Conservation (phyloP, 2,888 invertebrate genomes). For the Drosophila recens region DNA sequence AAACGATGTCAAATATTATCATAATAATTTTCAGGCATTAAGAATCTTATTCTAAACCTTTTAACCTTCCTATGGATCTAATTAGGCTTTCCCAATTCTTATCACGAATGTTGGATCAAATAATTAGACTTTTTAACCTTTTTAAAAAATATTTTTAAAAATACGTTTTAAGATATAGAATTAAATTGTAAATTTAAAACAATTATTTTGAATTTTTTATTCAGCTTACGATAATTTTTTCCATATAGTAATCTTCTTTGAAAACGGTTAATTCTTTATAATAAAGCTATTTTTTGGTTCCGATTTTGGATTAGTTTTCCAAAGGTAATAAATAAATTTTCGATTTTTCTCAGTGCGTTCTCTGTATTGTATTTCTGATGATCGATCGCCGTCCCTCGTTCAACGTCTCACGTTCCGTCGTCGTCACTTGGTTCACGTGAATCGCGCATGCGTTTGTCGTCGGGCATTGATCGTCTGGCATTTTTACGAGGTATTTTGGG, state of each 20-base stretch:
- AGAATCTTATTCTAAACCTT: no score
- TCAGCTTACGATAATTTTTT: no score
- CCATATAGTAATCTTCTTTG: no score
- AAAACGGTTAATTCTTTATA: no score
- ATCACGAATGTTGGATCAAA: not conserved
- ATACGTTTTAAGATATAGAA: not conserved
- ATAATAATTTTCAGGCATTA: no score
- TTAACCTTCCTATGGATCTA: no score
- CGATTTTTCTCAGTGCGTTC: slow-evolving; percentile 15
- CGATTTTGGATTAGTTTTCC: not conserved
- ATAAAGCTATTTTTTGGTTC: no score
- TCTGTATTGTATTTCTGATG: slow-evolving; percentile 37
- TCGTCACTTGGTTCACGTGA: slow-evolving; percentile 63
- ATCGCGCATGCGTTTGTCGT: slow-evolving; percentile 54
- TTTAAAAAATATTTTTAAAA: not conserved
- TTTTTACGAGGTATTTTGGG: slow-evolving; percentile 7
- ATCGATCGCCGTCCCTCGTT: slow-evolving; percentile 29
- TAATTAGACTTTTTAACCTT: not conserved
- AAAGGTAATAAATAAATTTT: not conserved
- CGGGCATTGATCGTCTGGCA: slow-evolving; percentile 18
- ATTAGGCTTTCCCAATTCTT: no score
- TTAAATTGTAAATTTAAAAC: no score
- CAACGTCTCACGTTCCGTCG: slow-evolving; percentile 2
- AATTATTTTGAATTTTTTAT: no score
- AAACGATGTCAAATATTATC: no score